Evolutionary conservation across 2,113 vertebrate genomes (phyloP).

Genomic region (Crotophaga sulcirostris): DNA sequence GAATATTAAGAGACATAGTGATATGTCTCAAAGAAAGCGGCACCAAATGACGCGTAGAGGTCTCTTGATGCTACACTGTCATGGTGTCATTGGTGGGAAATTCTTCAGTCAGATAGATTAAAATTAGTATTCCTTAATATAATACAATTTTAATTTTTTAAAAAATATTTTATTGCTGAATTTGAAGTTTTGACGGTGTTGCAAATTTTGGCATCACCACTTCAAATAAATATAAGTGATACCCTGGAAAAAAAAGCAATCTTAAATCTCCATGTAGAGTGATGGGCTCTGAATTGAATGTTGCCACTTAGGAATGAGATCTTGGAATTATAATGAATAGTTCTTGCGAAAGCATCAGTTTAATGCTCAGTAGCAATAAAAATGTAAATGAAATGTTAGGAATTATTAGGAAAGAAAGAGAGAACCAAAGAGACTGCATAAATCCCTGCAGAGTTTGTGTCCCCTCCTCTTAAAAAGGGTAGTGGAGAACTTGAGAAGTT

Average conservation of each 20-base stretch:
- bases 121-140: neutral
- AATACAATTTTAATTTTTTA: neutral
- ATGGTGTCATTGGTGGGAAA: neutral
- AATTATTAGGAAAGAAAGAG: slow-evolving; percentile 42
- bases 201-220: neutral
- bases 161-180: neutral
- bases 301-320: slow-evolving; percentile 26
- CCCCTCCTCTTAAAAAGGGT: neutral
- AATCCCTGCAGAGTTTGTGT: neutral
- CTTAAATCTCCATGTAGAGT: neutral
- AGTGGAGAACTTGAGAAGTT: neutral
- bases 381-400: slow-evolving; percentile 55
- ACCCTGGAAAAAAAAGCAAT: neutral
- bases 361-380: slow-evolving; percentile 54
- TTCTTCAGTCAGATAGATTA: neutral
- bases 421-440: slow-evolving; percentile 31
- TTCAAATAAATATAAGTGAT: neutral
- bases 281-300: neutral
- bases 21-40: neutral
- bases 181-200: neutral
- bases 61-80: neutral
- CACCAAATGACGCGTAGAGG: neutral
- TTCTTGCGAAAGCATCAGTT: slow-evolving; percentile 38
- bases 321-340: slow-evolving; percentile 34
- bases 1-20: neutral